Conservation (phyloP, 2,888 invertebrate genomes). For the Tenthredo mesomela region DNA sequence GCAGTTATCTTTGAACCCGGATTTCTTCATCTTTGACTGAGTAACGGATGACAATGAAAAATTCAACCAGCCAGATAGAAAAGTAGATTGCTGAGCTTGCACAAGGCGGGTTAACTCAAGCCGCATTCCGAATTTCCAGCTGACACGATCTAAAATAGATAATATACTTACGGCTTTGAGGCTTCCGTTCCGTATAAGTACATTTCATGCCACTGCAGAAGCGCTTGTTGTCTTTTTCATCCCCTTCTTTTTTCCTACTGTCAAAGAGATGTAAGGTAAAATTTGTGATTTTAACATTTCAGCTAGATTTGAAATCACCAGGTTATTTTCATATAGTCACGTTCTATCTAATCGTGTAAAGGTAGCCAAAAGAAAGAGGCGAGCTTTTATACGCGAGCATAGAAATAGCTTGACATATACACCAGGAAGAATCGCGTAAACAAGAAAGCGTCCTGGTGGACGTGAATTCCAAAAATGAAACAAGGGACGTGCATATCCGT, state of each 20-base stretch:
- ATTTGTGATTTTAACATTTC: neutral
- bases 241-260: neutral
- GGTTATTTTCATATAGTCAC: conserved; percentile 17
- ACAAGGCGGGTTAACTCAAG: conserved; percentile 6
- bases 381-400: conserved; percentile 3
- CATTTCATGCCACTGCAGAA: conserved; percentile 16
- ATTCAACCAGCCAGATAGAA: conserved; percentile 5
- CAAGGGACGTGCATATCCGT: conserved; percentile 68
- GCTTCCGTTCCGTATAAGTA: neutral
- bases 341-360: conserved; percentile 14
- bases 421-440: conserved; percentile 58
- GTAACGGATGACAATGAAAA: neutral
- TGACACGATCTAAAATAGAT: conserved; percentile 35
- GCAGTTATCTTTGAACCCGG: conserved; percentile 5
- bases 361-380: neutral
- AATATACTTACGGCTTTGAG: conserved; percentile 17
- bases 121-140: conserved; percentile 29
- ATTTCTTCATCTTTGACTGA: conserved; percentile 1
- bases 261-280: neutral
- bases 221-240: neutral
- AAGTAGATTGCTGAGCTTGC: conserved; percentile 27
- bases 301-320: conserved; percentile 5
- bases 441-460: conserved; percentile 53
- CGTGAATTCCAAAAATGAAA: conserved; percentile 66
- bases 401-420: conserved; percentile 10